phyloP scores from a whole-genome alignment of 2,888 invertebrate genomes.

The Cerastoderma edule region DNA sequence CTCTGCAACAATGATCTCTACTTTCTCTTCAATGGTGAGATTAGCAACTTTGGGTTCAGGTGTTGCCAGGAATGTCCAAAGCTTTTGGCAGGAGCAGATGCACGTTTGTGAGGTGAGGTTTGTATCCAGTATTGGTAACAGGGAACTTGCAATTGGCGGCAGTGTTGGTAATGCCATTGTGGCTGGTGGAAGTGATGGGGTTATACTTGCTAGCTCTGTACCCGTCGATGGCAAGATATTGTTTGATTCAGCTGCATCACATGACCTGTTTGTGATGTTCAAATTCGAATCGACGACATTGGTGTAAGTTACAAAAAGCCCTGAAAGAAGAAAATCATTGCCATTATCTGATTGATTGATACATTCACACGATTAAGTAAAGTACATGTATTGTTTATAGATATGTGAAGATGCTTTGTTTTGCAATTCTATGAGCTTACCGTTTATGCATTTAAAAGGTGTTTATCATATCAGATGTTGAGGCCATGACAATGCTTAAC shows the following conservation, averaged over 20 bases:
- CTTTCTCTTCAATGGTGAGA: constrained; percentile 46
- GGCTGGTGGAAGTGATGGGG: not conserved
- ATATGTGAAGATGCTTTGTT: not conserved
- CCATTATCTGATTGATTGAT: not conserved
- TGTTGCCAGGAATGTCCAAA: constrained; percentile 35
- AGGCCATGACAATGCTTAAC: no score
- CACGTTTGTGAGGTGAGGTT: constrained; percentile 18
- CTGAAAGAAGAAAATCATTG: not conserved
- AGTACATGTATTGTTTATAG: not conserved
- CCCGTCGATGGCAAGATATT: no score
- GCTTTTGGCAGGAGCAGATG: constrained; percentile 28
- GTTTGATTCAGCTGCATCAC: no score
- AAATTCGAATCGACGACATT: not conserved
- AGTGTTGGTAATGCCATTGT: not conserved
- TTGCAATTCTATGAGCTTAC: not conserved
- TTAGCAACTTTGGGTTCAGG: constrained; percentile 35
- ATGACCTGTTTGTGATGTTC: not conserved
- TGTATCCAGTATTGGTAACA: not conserved
- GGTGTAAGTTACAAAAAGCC: not conserved
- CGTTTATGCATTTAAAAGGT: not conserved
- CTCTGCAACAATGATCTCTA: constrained; percentile 39
- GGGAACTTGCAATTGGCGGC: not conserved
- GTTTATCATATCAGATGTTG: no score
- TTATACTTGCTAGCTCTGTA: not conserved
- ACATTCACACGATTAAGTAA: not conserved